A percentile compares a stretch with the other conserved stretches of the same genome.
Evolutionary conservation across 2,113 vertebrate genomes (phyloP).

Genomic region (Calidris pugnax): DNA sequence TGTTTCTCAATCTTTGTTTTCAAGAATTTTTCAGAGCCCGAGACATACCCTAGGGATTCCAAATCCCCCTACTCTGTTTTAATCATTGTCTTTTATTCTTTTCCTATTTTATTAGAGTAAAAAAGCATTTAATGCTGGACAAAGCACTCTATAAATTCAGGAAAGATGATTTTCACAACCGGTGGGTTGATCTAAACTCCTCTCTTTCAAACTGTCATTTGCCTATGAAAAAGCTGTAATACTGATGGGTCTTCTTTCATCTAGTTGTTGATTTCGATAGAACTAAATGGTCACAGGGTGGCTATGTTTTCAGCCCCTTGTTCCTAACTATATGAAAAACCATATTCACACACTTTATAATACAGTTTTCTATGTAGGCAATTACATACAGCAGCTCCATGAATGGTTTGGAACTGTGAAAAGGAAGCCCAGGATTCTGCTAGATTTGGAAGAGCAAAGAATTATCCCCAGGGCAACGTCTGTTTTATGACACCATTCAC

Average conservation of each 20-base stretch:
- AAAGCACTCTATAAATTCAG: not conserved
- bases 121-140: not conserved
- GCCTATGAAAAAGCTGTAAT: not conserved
- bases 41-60: not conserved
- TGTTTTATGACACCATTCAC: not conserved
- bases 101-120: not conserved
- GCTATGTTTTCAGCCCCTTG: not conserved
- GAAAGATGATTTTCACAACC: not conserved
- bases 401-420: not conserved
- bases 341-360: not conserved
- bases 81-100: not conserved
- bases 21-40: not conserved
- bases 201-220: not conserved
- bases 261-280: not conserved
- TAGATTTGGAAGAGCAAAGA: not conserved
- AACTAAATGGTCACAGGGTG: not conserved
- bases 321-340: not conserved
- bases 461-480: not conserved
- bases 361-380: not conserved
- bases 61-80: not conserved
- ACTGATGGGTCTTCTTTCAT: not conserved
- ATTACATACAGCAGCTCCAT: not conserved
- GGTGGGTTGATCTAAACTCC: not conserved
- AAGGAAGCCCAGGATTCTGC: not conserved
- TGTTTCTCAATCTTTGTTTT: not conserved